Percentiles rank a stretch among this genome's conserved stretches.
These are phyloP conservation scores for Orthonychiurus folsomi DNA, from an alignment of 2,888 invertebrate genomes.

Conservation along the genomic window DNA sequence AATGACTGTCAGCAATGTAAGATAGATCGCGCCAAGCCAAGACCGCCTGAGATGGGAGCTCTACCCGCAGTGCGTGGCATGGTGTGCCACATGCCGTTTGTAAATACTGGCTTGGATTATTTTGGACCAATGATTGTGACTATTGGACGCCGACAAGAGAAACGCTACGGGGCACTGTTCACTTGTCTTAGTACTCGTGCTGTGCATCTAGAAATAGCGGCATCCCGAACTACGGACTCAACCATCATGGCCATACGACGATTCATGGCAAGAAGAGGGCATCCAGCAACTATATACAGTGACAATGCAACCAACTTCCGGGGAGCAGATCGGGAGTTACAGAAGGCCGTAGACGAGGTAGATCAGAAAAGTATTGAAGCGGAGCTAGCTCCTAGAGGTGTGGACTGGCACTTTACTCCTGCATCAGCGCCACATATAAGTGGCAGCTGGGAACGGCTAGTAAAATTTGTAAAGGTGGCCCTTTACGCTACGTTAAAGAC, in stretches of 20 bases:
- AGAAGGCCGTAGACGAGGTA: conserved; percentile 15
- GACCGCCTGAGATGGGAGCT: conserved; percentile 13
- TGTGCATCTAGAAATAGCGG: conserved; percentile 43
- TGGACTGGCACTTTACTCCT: conserved; percentile 9
- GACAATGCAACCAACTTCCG: conserved; percentile 32
- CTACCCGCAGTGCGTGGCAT: conserved; percentile 11
- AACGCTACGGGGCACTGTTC: conserved; percentile 35
- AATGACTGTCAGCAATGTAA: conserved; percentile 8
- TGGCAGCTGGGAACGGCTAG: conserved; percentile 13
- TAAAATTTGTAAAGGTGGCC: conserved; percentile 12
- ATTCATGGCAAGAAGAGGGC: conserved; percentile 39
- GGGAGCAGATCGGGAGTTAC: conserved; percentile 24
- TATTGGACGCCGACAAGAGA: conserved; percentile 13
- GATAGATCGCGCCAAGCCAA: conserved; percentile 6
- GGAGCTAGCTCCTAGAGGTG: conserved; percentile 3
- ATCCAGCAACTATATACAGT: conserved; percentile 14
- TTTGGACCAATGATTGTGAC: conserved; percentile 13
- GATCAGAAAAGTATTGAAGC: conserved; percentile 14
- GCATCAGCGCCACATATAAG: conserved; percentile 11
- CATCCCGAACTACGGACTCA: conserved; percentile 39
- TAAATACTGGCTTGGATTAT: conserved; percentile 10
- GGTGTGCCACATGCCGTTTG: conserved; percentile 8
- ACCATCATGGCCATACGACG: conserved; percentile 42
- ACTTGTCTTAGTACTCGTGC: conserved; percentile 44
- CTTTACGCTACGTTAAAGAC: conserved; percentile 6